Percentiles rank a stretch among this genome's conserved stretches.
Evolutionary conservation across 2,113 vertebrate genomes (phyloP).

Genomic region (Podocnemis expansa): DNA sequence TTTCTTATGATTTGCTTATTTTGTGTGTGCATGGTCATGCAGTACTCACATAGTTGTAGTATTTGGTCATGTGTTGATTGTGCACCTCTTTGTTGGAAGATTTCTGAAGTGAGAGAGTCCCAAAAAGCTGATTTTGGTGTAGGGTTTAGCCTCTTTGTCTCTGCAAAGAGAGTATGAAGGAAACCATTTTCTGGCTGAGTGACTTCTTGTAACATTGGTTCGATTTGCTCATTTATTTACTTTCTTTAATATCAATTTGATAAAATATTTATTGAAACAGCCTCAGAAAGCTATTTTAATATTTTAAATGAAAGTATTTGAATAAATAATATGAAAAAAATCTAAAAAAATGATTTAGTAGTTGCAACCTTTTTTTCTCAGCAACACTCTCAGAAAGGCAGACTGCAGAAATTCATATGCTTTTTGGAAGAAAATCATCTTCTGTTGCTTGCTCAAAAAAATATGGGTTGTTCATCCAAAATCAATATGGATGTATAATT

Average conservation of each 20-base stretch:
- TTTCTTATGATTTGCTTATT: not conserved
- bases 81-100: not conserved
- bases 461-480: not conserved
- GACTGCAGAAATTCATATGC: not conserved
- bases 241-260: not conserved
- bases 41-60: not conserved
- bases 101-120: not conserved
- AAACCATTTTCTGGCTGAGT: not conserved
- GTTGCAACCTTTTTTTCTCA: not conserved
- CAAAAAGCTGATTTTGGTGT: not conserved
- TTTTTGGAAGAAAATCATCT: not conserved
- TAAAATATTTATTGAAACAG: not conserved
- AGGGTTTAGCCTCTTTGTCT: conserved; percentile 9
- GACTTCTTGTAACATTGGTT: not conserved
- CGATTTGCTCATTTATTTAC: not conserved
- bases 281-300: not conserved
- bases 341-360: not conserved
- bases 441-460: not conserved
- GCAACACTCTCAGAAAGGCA: not conserved
- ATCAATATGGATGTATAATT: not conserved
- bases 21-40: not conserved
- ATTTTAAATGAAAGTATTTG: not conserved
- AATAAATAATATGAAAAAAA: not conserved
- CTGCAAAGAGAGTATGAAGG: not conserved
- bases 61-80: not conserved